Conservation (phyloP, 2,113 vertebrate genomes). For the Salminus brasiliensis region DNA sequence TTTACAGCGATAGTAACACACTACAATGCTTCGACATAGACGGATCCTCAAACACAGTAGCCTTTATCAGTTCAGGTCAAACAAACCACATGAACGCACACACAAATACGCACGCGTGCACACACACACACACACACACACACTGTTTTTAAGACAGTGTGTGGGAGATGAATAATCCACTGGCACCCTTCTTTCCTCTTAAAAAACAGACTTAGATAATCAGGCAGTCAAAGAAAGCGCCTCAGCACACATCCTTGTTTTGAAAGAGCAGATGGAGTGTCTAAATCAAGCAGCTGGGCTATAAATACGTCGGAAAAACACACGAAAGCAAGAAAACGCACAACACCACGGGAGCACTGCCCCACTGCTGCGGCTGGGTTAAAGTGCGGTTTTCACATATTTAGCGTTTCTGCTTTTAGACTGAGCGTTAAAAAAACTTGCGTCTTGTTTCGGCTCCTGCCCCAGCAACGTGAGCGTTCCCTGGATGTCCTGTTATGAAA, state of each 20-base stretch:
- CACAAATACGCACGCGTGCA: neutral
- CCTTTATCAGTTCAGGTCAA: no score
- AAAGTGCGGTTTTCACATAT: constrained; percentile 56
- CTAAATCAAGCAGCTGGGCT: constrained; percentile 67
- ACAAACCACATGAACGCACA: neutral
- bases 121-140: neutral
- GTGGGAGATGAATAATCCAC: constrained; percentile 37
- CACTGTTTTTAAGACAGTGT: neutral
- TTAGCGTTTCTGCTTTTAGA: constrained; percentile 67
- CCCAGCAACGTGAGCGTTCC: constrained; percentile 49
- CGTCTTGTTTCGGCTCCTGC: constrained; percentile 55
- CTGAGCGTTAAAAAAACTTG: constrained; percentile 61
- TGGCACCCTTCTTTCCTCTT: constrained; percentile 63
- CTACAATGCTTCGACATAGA: no score
- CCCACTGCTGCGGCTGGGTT: constrained; percentile 58
- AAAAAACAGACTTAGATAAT: constrained; percentile 57
- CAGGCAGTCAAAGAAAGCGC: constrained; percentile 26
- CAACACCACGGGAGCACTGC: neutral
- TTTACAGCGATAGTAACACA: no score
- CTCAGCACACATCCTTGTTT: constrained; percentile 60
- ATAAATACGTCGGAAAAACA: constrained; percentile 72
- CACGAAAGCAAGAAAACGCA: constrained; percentile 55
- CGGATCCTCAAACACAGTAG: no score
- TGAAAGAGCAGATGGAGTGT: constrained; percentile 70
- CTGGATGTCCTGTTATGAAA: constrained; percentile 4